A percentile compares a stretch with the other conserved stretches of the same genome.
phyloP scores from a whole-genome alignment of 2,888 invertebrate genomes.

The Yponomeuta cagnagella region DNA sequence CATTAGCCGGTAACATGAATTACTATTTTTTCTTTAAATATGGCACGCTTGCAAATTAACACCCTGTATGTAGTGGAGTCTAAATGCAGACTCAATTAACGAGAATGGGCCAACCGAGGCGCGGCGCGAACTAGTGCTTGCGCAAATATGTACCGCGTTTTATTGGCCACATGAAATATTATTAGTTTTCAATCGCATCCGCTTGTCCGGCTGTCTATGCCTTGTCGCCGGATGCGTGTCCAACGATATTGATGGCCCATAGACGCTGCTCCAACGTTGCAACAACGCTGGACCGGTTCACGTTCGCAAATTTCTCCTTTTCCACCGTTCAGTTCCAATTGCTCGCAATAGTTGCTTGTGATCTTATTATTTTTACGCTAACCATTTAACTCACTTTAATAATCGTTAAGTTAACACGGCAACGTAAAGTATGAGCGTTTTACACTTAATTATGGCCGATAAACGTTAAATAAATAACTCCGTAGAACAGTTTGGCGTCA shows the following conservation, averaged over 20 bases:
- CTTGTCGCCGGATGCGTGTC: slow-evolving; percentile 60
- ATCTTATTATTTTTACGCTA: neutral
- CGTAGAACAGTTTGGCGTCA: neutral
- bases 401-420: slow-evolving; percentile 1
- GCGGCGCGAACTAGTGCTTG: slow-evolving; percentile 24
- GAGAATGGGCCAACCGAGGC: neutral
- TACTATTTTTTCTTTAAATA: too few species aligned
- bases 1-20: too few species aligned
- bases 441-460: slow-evolving; percentile 10
- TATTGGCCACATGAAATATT: slow-evolving; percentile 50
- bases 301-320: neutral
- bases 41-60: too few species aligned
- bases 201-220: slow-evolving; percentile 45
- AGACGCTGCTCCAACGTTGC: neutral
- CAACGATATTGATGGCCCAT: slow-evolving; percentile 58
- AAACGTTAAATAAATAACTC: slow-evolving; percentile 1
- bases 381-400: neutral
- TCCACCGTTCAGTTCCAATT: neutral
- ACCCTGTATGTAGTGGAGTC: too few species aligned
- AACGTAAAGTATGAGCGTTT: slow-evolving; percentile 10
- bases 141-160: slow-evolving; percentile 43
- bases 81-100: neutral
- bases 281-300: neutral
- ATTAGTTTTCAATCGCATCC: slow-evolving; percentile 56
- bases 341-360: neutral